A percentile compares a stretch with the other conserved stretches of the same genome.
Evolutionary conservation across 2,113 vertebrate genomes (phyloP).

Genomic region (Ailurus styani): DNA sequence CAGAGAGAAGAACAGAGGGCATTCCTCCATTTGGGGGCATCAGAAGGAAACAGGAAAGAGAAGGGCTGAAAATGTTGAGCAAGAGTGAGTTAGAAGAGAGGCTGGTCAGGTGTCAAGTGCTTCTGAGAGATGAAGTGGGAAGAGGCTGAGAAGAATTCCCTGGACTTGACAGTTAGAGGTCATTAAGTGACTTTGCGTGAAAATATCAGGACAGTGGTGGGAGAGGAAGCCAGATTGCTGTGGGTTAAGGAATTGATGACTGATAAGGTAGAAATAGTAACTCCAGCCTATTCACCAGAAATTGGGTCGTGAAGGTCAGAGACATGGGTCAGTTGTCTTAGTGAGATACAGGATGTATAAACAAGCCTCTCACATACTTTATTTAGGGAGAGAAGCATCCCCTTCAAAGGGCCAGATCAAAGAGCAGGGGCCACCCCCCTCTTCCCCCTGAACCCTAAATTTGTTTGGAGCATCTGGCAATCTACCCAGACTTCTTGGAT

Average conservation of each 20-base stretch:
- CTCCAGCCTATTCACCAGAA: background rate
- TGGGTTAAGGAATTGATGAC: background rate
- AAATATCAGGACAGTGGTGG: background rate
- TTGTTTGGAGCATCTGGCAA: background rate
- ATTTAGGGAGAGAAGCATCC: background rate
- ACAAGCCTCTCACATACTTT: background rate
- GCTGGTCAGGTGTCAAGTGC: background rate
- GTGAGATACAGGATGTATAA: background rate
- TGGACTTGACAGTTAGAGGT: background rate
- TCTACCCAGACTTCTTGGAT: background rate
- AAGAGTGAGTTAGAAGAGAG: background rate
- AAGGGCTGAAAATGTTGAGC: background rate
- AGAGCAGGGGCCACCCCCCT: background rate
- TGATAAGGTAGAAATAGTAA: background rate
- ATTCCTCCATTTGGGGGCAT: background rate
- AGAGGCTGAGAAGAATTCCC: background rate
- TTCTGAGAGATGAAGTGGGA: background rate
- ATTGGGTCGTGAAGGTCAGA: background rate
- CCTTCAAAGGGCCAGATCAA: background rate
- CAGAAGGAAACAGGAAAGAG: background rate
- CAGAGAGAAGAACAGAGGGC: background rate
- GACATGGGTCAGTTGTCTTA: background rate
- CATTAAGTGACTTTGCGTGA: background rate
- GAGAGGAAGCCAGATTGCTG: background rate
- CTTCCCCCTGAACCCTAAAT: background rate